Conservation (phyloP, 2,113 vertebrate genomes). For the Procavia capensis region DNA sequence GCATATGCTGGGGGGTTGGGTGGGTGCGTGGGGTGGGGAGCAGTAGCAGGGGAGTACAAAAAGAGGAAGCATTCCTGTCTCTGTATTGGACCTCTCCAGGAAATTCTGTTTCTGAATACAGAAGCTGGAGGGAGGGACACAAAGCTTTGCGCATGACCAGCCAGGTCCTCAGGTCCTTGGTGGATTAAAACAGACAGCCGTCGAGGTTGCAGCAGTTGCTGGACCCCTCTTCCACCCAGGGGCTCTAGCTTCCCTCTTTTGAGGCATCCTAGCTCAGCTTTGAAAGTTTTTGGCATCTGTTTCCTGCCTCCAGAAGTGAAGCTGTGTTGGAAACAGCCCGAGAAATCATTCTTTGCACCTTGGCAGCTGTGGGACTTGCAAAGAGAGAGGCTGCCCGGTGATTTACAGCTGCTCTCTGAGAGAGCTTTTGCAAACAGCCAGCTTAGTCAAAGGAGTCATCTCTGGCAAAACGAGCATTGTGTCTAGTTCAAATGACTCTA, state of each 20-base stretch:
- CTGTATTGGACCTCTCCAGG: conserved; percentile 63
- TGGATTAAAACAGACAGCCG: not conserved
- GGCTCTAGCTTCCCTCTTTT: conserved; percentile 41
- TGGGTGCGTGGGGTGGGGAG: too few relatives aligned
- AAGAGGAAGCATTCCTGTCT: conserved; percentile 75
- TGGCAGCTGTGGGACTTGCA: conserved; percentile 28
- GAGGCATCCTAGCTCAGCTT: conserved; percentile 74
- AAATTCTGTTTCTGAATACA: conserved; percentile 77
- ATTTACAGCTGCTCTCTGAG: conserved; percentile 73
- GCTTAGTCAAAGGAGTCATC: not conserved
- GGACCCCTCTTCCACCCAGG: conserved; percentile 35
- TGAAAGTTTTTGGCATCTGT: conserved; percentile 66
- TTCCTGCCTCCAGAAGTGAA: conserved; percentile 25
- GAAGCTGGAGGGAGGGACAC: conserved; percentile 76
- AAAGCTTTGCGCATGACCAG: too few relatives aligned
- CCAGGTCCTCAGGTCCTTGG: conserved; percentile 77
- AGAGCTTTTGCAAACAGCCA: conserved; percentile 42
- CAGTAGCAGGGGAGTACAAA: not conserved
- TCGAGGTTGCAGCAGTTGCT: not conserved
- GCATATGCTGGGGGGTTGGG: conserved; percentile 16
- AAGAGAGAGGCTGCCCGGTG: conserved; percentile 64
- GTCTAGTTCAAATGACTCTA: not conserved
- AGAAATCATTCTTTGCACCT: conserved; percentile 69
- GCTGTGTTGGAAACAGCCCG: conserved; percentile 59
- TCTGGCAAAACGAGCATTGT: not conserved